Evolutionary conservation across 1,140 invertebrate genomes (phyloP).

Genomic region (Cyclina sinensis): DNA sequence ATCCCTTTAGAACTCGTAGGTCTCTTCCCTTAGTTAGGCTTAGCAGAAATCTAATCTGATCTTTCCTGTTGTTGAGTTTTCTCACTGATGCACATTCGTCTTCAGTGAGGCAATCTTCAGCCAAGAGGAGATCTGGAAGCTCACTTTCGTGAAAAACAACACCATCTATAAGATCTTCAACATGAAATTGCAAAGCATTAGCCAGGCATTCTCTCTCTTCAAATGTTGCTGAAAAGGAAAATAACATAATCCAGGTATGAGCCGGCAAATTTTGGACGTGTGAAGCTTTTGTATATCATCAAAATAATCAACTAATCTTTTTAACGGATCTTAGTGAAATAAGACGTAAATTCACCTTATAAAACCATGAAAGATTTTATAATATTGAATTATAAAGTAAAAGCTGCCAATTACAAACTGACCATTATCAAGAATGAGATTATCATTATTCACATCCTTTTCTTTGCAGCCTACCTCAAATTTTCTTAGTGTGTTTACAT

Average conservation of each 20-base stretch:
- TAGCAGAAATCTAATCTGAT: background rate
- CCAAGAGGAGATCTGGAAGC: background rate
- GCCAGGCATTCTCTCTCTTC: constrained; percentile 35
- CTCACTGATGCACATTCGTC: background rate
- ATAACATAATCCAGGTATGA: background rate
- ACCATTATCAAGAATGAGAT: too few species aligned
- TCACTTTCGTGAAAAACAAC: constrained; percentile 5
- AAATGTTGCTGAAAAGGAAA: background rate
- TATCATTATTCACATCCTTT: too few species aligned
- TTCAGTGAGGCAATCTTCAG: background rate
- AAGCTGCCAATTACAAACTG: too few species aligned
- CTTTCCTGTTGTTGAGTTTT: background rate
- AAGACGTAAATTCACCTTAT: too few species aligned
- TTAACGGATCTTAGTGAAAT: too few species aligned
- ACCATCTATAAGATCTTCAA: background rate
- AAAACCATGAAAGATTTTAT: too few species aligned
- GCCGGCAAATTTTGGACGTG: too few species aligned
- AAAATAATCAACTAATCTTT: too few species aligned
- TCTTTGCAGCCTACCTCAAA: too few species aligned
- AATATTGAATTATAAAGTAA: too few species aligned
- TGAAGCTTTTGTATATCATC: too few species aligned
- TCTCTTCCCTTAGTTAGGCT: background rate
- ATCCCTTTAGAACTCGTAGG: background rate
- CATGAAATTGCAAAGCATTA: constrained; percentile 1
- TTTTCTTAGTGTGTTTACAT: too few species aligned